Conservation (phyloP, 2,113 vertebrate species). For the Eulemur macaco region DNA sequence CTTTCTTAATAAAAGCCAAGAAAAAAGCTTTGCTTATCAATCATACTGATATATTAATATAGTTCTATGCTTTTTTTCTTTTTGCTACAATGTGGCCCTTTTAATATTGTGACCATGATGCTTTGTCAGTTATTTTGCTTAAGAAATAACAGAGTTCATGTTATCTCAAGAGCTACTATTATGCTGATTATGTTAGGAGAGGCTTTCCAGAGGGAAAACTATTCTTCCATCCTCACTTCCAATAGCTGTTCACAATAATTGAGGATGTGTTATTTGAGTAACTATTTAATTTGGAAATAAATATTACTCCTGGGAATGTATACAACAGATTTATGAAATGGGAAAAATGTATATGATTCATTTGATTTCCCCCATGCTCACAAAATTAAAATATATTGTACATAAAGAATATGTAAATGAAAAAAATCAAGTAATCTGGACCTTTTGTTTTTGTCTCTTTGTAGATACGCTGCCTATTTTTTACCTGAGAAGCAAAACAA, state of each 20-base stretch:
- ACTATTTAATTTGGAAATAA: not conserved
- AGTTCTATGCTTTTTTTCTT: not conserved
- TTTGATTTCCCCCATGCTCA: not conserved
- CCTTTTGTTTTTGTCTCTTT: not conserved
- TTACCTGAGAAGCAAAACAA: constrained; percentile 54
- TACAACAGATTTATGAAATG: not conserved
- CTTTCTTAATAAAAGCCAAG: constrained; percentile 29
- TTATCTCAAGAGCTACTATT: not conserved
- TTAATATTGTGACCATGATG: not conserved
- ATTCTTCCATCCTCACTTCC: not conserved
- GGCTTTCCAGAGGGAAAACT: not conserved
- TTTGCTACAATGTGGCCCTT: not conserved
- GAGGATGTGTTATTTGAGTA: not conserved
- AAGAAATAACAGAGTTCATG: constrained; percentile 34
- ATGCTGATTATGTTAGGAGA: not conserved
- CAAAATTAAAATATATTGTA: constrained; percentile 7
- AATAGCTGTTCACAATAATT: not conserved
- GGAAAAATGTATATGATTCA: not conserved
- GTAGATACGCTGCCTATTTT: not conserved
- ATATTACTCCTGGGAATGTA: not conserved
- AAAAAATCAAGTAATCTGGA: not conserved
- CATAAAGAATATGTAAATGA: not conserved
- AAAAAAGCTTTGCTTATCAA: not conserved
- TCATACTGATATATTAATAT: not conserved
- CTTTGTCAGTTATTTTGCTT: constrained; percentile 8